These are phyloP conservation scores for Solea senegalensis DNA, from an alignment of 2,113 vertebrate genomes.

Conservation along the genomic window DNA sequence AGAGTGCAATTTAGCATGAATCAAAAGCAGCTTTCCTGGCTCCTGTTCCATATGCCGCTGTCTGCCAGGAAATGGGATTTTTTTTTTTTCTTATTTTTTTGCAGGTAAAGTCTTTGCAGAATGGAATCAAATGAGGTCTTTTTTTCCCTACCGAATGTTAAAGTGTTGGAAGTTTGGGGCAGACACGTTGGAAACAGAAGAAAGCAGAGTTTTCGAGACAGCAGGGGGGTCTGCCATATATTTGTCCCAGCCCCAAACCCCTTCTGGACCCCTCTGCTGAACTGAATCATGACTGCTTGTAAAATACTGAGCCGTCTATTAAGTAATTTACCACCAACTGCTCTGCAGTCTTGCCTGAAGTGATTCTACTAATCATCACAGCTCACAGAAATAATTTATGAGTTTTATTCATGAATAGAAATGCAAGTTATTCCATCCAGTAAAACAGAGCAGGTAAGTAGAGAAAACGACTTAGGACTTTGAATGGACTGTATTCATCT, in stretches of 20 bases:
- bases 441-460: slow-evolving; percentile 44
- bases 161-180: slow-evolving; percentile 67
- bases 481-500: slow-evolving; percentile 49
- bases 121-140: slow-evolving; percentile 80
- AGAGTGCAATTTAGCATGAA: slow-evolving; percentile 80
- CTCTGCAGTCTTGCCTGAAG: slow-evolving; percentile 52
- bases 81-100: slow-evolving; percentile 72
- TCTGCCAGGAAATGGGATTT: slow-evolving; percentile 79
- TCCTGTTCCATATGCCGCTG: slow-evolving; percentile 51
- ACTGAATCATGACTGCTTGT: slow-evolving; percentile 68
- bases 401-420: slow-evolving; percentile 62
- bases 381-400: slow-evolving; percentile 59
- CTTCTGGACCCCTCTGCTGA: slow-evolving; percentile 60
- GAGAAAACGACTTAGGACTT: slow-evolving; percentile 41
- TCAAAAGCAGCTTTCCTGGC: slow-evolving; percentile 82
- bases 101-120: slow-evolving; percentile 78
- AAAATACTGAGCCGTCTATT: slow-evolving; percentile 72
- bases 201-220: slow-evolving; percentile 64
- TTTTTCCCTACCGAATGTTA: slow-evolving; percentile 72
- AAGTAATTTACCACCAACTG: slow-evolving; percentile 73
- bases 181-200: slow-evolving; percentile 70
- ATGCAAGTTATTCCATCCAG: slow-evolving; percentile 61
- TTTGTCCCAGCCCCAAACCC: slow-evolving; percentile 54
- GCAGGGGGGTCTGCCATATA: slow-evolving; percentile 63
- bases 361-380: slow-evolving; percentile 68